A percentile compares a stretch with the other conserved stretches of the same genome.
Evolutionary conservation across 2,113 vertebrate species (phyloP).

Genomic region (Ailurus styani): DNA sequence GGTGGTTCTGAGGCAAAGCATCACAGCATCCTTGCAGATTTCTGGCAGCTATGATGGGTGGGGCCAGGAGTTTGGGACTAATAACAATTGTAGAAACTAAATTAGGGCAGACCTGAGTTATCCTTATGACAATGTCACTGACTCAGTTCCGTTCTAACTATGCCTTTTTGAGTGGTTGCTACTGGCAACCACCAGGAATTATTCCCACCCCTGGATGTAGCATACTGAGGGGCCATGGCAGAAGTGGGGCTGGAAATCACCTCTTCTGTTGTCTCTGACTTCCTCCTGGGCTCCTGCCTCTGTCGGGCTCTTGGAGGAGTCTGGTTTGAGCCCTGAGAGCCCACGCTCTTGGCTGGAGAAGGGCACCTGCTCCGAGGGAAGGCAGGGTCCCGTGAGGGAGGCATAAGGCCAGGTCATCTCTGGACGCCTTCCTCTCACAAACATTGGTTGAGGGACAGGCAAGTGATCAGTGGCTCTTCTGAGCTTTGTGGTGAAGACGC

Average conservation of each 20-base stretch:
- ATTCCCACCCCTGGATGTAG: not conserved
- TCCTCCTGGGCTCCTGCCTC: not conserved
- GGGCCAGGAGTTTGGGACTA: not conserved
- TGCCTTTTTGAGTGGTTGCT: not conserved
- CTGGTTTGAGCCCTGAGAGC: not conserved
- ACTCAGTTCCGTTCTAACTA: not conserved
- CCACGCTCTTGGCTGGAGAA: not conserved
- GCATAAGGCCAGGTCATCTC: too few species aligned
- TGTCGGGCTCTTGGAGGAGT: not conserved
- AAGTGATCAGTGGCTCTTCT: not conserved
- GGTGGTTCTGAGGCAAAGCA: not conserved
- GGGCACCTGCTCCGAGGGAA: not conserved
- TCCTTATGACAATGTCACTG: not conserved
- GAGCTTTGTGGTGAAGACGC: not conserved
- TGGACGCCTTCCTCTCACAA: not conserved
- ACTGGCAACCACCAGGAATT: not conserved
- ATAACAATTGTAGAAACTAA: not conserved
- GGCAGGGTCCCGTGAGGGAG: not conserved
- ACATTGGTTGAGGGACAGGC: not conserved
- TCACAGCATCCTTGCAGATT: not conserved
- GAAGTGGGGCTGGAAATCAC: fast-evolving
- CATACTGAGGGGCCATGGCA: not conserved
- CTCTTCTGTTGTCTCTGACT: not conserved
- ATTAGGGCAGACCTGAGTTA: not conserved
- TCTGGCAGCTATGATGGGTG: not conserved